Evolutionary conservation across 1,140 invertebrate species (phyloP).

Genomic region (Drosophila athabasca): DNA sequence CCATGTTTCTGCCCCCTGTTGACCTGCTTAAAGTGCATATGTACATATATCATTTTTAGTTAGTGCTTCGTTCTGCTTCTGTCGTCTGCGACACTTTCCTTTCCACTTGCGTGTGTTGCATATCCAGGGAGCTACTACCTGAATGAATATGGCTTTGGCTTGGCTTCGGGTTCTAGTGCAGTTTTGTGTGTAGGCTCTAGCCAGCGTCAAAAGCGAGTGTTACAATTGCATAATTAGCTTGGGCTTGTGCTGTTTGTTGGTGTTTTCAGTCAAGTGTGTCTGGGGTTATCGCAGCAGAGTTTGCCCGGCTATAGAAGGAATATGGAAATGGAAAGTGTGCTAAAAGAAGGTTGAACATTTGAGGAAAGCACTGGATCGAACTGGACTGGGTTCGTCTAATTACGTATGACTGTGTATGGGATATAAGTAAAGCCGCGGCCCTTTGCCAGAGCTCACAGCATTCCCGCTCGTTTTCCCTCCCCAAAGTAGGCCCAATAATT

Average conservation of each 20-base stretch:
- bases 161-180: not conserved
- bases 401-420: too few species aligned
- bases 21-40: slow-evolving; percentile 64
- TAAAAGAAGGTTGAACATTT: not conserved
- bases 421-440: too few species aligned
- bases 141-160: slow-evolving; percentile 51
- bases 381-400: too few species aligned
- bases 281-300: slow-evolving; percentile 18
- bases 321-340: too few species aligned
- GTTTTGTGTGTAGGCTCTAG: slow-evolving; percentile 50
- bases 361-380: too few species aligned
- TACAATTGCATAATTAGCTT: slow-evolving; percentile 76
- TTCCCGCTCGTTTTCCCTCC: too few species aligned
- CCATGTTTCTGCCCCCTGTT: slow-evolving; percentile 42
- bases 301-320: slow-evolving; percentile 3
- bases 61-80: slow-evolving; percentile 53
- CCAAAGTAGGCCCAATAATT: too few species aligned
- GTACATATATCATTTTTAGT: slow-evolving; percentile 60
- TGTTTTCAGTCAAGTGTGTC: slow-evolving; percentile 24
- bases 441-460: too few species aligned
- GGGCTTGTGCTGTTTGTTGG: slow-evolving; percentile 44
- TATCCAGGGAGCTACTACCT: slow-evolving; percentile 54
- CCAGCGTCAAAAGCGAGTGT: slow-evolving; percentile 57
- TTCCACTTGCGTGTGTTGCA: slow-evolving; percentile 69
- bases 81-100: slow-evolving; percentile 34